Evolutionary conservation across 2,888 invertebrate genomes (phyloP), one percentile per base, ranked within the genome.

Genomic region (Drepanosiphum platanoidis): DNA sequence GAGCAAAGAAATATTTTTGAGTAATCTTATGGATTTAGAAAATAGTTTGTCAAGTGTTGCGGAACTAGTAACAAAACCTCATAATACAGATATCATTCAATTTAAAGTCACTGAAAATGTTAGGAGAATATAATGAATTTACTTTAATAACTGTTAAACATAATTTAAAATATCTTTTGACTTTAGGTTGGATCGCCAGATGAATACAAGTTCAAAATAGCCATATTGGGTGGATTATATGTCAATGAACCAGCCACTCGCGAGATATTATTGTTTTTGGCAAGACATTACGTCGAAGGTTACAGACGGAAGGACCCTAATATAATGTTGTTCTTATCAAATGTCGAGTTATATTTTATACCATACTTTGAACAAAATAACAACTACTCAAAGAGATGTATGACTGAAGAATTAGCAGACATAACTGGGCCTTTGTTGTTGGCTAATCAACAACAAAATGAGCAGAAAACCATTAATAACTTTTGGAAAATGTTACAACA

Each of bases 171-270:
- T 86, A 86, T 46, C 82, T 86, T 80, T 84, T 86, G 86, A 88
- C 88, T 90, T n/a, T 89, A 95, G 95, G 91, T 94, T 87, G 95
- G 94, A 0, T 91, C 93, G 1, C 93, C 95, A 0, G 95, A 95
- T 88, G 96, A 96, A 89, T 92, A 91, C 1, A 96, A 97, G 90
- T 94, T 95, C 88, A 95, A 95, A 88, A 92, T 97, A 27, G 94
- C 94, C 0, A 89, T 97, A n/a, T 90, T 96, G 42, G 97, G 97
- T 87, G 96, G 96, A 81, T 90, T 96, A 79, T 95, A 94, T 89
- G 94, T 93, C 0, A 93, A 94, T 0, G 94, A 97, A 89, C 95
- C 96, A 0, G 90, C 95, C 27, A 96, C 97, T 0, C 93, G 97
- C 82, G 97, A 98, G 90, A 91, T 98, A 86, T 90, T 94, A 0